phyloP scores from a whole-genome alignment of 2,113 vertebrate species.

The Bungarus multicinctus region DNA sequence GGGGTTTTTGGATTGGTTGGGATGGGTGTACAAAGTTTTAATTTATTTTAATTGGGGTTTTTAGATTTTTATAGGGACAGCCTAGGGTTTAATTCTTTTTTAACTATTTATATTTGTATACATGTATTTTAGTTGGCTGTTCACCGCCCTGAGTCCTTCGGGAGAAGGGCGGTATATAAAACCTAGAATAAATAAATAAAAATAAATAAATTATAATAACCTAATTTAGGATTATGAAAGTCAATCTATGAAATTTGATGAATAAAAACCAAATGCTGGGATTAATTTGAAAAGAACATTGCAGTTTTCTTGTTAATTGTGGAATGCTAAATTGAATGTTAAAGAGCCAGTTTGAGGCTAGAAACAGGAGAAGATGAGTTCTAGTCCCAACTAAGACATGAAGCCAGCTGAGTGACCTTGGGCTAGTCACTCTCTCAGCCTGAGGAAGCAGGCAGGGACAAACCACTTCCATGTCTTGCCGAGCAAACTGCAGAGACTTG shows the following conservation, averaged over 20 bases:
- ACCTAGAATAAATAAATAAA: no score
- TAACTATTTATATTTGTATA: no score
- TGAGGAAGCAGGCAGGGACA: not conserved
- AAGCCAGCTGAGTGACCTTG: not conserved
- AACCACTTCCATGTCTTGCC: not conserved
- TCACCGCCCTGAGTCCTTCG: no score
- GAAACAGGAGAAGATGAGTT: not conserved
- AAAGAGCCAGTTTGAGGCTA: not conserved
- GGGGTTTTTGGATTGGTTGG: no score
- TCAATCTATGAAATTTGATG: not conserved
- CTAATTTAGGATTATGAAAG: not conserved
- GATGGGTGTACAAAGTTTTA: no score
- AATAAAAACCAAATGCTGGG: not conserved
- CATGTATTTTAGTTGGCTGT: no score
- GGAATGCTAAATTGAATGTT: not conserved
- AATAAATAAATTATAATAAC: no score
- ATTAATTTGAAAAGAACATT: slow-evolving; percentile 17
- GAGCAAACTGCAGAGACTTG: not conserved
- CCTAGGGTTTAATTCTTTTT: no score
- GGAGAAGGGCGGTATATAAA: no score
- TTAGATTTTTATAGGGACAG: no score
- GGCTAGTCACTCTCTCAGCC: not conserved
- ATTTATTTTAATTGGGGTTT: no score
- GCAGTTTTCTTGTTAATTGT: slow-evolving; percentile 10
- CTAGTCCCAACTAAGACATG: not conserved